These are phyloP conservation scores for Myotis vivesi DNA, from an alignment of 2,797 vertebrate species.

Conservation along the genomic window DNA sequence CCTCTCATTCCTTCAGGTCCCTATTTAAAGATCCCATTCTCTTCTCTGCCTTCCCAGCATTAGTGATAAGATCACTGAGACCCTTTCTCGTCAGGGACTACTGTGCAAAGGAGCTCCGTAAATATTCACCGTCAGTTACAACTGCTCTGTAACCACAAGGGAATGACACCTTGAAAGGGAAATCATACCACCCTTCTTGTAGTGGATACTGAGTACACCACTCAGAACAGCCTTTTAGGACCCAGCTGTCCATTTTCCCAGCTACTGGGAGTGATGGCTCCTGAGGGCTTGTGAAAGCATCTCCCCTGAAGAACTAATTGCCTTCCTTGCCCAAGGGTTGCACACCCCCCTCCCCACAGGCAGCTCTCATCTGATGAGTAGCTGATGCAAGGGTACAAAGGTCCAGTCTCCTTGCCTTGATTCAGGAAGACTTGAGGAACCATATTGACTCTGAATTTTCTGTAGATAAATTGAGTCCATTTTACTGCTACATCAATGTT, in stretches of 20 bases:
- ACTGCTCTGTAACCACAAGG: background rate
- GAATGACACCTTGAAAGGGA: background rate
- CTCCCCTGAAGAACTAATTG: background rate
- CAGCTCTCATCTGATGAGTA: background rate
- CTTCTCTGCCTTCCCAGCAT: background rate
- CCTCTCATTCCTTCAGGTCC: background rate
- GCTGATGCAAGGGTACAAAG: background rate
- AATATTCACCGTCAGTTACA: background rate
- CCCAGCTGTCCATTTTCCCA: background rate
- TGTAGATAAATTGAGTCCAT: background rate
- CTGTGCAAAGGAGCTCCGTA: background rate
- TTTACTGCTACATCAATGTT: background rate
- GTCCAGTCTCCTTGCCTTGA: background rate
- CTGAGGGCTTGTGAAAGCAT: accelerated
- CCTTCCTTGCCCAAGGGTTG: background rate
- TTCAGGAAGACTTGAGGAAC: background rate
- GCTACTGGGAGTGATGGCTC: background rate
- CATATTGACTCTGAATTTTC: background rate
- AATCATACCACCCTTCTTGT: no score
- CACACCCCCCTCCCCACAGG: accelerated
- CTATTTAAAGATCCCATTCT: background rate
- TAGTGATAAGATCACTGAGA: background rate
- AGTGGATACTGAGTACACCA: background rate
- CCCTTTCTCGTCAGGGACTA: background rate
- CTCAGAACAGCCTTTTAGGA: background rate